Conservation (phyloP, 2,797 vertebrate genomes). For the Myiothlypis coronata region DNA sequence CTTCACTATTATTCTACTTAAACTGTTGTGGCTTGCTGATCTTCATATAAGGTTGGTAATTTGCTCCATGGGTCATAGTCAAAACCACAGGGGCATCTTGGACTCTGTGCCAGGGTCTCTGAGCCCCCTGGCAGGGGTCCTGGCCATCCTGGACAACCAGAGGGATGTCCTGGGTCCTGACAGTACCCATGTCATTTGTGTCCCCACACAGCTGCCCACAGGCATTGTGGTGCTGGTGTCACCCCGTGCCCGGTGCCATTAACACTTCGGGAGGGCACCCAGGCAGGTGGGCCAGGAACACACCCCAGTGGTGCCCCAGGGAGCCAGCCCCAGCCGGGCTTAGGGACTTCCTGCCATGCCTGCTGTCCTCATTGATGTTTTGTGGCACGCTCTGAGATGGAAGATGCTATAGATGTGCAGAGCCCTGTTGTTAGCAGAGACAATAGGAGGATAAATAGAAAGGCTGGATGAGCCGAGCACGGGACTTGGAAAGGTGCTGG, state of each 20-base stretch:
- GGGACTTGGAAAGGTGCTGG: conserved; percentile 61
- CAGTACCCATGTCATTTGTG: background rate
- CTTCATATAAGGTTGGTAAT: no score
- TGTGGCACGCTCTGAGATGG: background rate
- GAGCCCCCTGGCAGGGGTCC: no score
- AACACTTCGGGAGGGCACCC: background rate
- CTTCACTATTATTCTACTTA: no score
- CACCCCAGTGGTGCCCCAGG: fast-evolving
- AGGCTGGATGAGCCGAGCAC: conserved; percentile 26
- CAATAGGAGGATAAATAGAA: conserved; percentile 56
- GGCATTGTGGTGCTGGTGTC: background rate
- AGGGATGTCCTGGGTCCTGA: no score
- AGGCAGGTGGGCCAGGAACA: background rate
- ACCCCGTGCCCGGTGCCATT: fast-evolving
- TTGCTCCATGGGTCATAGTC: no score
- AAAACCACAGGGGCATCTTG: no score
- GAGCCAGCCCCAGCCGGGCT: background rate
- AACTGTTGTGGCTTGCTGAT: no score
- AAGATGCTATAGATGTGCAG: background rate
- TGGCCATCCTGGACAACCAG: no score
- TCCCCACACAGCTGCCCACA: background rate
- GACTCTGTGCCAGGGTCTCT: no score
- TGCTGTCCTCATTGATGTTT: background rate
- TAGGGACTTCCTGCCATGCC: background rate
- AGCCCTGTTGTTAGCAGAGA: conserved; percentile 40